Percentiles rank a stretch among this genome's conserved stretches.
Conservation (phyloP, 2,113 vertebrate genomes). For the Prinia subflava region DNA sequence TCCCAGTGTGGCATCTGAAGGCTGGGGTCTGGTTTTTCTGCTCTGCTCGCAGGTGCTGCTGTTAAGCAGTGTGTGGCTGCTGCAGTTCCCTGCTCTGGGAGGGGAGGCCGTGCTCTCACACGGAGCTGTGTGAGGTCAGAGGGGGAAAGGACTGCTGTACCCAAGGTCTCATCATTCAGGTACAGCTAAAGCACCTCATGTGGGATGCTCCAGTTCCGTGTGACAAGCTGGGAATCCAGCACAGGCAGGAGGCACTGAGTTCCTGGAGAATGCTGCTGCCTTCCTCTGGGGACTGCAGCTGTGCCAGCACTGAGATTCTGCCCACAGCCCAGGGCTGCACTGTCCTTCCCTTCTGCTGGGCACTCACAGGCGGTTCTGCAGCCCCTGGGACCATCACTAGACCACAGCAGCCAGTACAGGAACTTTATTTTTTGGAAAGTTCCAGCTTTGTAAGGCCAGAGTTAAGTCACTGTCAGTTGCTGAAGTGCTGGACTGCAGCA, state of each 20-base stretch:
- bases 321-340: not conserved
- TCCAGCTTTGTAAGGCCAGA: not conserved
- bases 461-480: not conserved
- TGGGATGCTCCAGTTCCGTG: not conserved
- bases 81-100: not conserved
- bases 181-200: rapidly evolving
- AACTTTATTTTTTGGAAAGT: not conserved
- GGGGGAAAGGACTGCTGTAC: not conserved
- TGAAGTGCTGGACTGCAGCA: not conserved
- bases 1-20: not conserved
- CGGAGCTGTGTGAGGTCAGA: not conserved
- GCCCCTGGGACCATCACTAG: rapidly evolving
- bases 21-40: not conserved
- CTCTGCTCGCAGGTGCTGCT: not conserved
- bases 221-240: not conserved
- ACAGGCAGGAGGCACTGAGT: not conserved
- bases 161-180: not conserved
- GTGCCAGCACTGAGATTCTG: not conserved
- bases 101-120: not conserved
- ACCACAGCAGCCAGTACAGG: not conserved
- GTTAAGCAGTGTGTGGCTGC: not conserved
- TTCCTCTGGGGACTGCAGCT: not conserved
- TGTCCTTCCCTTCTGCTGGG: not conserved
- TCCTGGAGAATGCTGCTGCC: not conserved
- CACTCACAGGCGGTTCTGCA: not conserved